Base-by-base conservation (phyloP, 2,113 vertebrate genomes). In the Suncus etruscus region DNA sequence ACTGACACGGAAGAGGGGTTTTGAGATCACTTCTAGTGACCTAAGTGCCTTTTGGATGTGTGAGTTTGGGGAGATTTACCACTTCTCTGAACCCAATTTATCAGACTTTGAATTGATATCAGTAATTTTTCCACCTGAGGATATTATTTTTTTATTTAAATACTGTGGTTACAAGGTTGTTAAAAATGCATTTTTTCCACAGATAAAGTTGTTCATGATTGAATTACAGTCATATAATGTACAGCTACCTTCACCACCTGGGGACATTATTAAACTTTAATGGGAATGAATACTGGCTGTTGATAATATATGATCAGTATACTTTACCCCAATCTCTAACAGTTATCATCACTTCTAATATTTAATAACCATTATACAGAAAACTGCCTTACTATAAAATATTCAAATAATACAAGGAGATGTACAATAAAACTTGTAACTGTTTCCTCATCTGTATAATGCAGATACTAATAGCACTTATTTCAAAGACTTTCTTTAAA, bases 361-460 rank as follows among this genome's bases (percentile, higher is more conserved):
- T 14, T 54, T 86, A 29, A 45, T 74, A 39, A 51, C 89, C 6
- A 20, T 74, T 45, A 63, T 54, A 1, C 54, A 58, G 1, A 9
- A 92, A 88, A 27, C 51, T 29, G 9, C 39, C 39, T 91, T 63
- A 74, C 73, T 76, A 31, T 76, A 51, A 45, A 80, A 77, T 4
- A 32, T 22, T 51, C 79, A 80, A 76, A 11, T 31, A 69, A 88
- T 72, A 81, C 8, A 78, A 32, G 72, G 10, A 45, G 18, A 61
- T 61, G 18, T 61, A 61, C 58, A 75, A 72, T 50, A 84, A 90
- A 89, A 79, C 27, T 25, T 8, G 47, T 11, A 32, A 45, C 77
- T 70, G 63, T 90, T 65, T 90, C 51, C 72, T 93, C 39, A 11
- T 48, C 66, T 75, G 27, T 87, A 29, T 88, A 83, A 14, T 48